Percentiles rank a stretch among this genome's conserved stretches.
Conservation (phyloP, 2,888 invertebrate genomes). For the Leptinotarsa juncta region DNA sequence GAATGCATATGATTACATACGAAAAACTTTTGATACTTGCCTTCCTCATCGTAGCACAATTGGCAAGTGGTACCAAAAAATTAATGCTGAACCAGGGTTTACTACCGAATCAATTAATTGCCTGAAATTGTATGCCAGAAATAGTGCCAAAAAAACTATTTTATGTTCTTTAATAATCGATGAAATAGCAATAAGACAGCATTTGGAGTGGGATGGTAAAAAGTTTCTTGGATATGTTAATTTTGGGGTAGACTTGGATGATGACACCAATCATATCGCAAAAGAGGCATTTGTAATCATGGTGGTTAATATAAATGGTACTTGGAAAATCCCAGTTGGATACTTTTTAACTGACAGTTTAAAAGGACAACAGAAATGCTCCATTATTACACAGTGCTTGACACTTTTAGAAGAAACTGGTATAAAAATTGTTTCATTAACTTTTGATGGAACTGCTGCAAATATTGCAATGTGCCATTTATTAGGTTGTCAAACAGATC, state of each 20-base stretch:
- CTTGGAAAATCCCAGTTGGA: constrained; percentile 53
- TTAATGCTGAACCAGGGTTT: constrained; percentile 57
- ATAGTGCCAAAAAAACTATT: constrained; percentile 33
- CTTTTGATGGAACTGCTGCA: too few relatives aligned
- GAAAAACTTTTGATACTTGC: constrained; percentile 54
- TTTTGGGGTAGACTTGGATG: constrained; percentile 47
- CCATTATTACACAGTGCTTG: constrained; percentile 46
- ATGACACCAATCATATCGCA: constrained; percentile 46
- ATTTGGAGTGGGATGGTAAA: constrained; percentile 55
- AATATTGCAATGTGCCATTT: too few relatives aligned
- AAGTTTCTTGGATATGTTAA: constrained; percentile 55
- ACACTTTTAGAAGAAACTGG: constrained; percentile 45
- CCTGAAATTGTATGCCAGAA: constrained; percentile 46
- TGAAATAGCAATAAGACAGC: constrained; percentile 53
- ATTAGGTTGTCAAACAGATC: too few relatives aligned
- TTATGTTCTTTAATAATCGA: constrained; percentile 47
- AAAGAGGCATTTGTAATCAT: constrained; percentile 53
- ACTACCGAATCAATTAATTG: constrained; percentile 40
- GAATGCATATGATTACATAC: constrained; percentile 56
- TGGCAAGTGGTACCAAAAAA: constrained; percentile 54
- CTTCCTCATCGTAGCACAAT: constrained; percentile 56
- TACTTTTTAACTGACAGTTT: constrained; percentile 53
- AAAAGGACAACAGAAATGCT: constrained; percentile 46
- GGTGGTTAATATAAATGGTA: constrained; percentile 47
- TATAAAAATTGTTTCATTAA: constrained; percentile 11